Evolutionary conservation across 2,797 vertebrate genomes (phyloP).

Genomic region (Limnodromus scolopaceus): DNA sequence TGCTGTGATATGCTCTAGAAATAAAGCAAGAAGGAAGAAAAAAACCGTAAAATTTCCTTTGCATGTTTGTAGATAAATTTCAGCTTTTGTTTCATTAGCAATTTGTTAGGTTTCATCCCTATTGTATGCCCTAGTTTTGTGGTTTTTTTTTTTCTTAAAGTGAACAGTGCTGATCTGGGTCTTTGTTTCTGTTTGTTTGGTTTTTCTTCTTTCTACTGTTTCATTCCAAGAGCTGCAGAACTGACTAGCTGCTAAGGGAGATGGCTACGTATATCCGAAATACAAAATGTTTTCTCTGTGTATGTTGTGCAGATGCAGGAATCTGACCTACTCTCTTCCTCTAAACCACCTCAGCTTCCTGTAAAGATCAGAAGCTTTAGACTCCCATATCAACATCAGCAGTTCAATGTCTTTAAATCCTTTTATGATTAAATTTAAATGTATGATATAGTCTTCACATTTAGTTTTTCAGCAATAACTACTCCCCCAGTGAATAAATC

Average conservation of each 20-base stretch:
- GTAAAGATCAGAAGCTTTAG: background rate
- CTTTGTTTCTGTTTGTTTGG: background rate
- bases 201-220: background rate
- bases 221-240: background rate
- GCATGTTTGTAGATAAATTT: background rate
- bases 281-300: fast-evolving
- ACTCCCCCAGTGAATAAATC: background rate
- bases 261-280: background rate
- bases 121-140: background rate
- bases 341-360: background rate
- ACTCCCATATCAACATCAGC: fast-evolving
- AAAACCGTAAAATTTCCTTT: background rate
- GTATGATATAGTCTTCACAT: background rate
- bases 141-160: background rate
- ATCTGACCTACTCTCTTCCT: background rate
- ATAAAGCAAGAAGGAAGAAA: background rate
- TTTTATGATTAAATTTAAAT: background rate
- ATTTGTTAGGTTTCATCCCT: background rate
- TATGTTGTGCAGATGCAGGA: background rate
- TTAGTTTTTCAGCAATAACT: background rate
- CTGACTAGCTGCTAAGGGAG: background rate
- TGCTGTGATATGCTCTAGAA: conserved; percentile 37
- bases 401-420: background rate
- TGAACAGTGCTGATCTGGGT: fast-evolving
- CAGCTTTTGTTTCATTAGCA: background rate